phyloP scores from a whole-genome alignment of 2,797 vertebrate species.

The Myotis findleyi region DNA sequence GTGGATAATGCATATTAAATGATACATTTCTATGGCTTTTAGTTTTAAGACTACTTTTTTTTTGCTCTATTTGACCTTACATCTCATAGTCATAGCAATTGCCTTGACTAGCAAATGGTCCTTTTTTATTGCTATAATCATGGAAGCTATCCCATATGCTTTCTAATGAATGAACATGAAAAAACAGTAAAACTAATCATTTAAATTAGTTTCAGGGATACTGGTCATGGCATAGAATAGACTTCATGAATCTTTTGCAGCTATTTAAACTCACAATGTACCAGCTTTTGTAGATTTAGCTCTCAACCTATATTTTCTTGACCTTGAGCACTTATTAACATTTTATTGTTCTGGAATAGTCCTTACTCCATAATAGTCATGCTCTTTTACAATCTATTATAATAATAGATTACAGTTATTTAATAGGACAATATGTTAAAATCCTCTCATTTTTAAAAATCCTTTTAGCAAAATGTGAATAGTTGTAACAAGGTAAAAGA shows the following conservation, averaged over 20 bases:
- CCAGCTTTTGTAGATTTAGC: conserved; percentile 64
- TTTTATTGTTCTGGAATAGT: conserved; percentile 76
- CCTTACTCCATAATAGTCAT: conserved; percentile 72
- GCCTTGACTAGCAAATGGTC: conserved; percentile 42
- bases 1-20: background rate
- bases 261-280: conserved; percentile 39
- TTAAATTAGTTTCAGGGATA: conserved; percentile 69
- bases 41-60: conserved; percentile 51
- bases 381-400: conserved; percentile 79
- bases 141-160: conserved; percentile 64
- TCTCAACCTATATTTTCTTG: conserved; percentile 66
- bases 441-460: conserved; percentile 71
- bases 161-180: conserved; percentile 48
- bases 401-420: conserved; percentile 81
- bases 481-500: conserved; percentile 67
- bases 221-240: conserved; percentile 44
- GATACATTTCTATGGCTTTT: conserved; percentile 13
- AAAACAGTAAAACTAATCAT: conserved; percentile 65
- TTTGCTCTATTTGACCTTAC: conserved; percentile 59
- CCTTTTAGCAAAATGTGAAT: conserved; percentile 66
- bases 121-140: conserved; percentile 71
- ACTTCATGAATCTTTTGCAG: conserved; percentile 71
- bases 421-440: conserved; percentile 78
- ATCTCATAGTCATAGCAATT: conserved; percentile 36
- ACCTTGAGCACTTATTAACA: conserved; percentile 78